Percentiles rank a stretch among this genome's conserved stretches.
Conservation (phyloP, 2,113 vertebrate genomes). For the Spilogale gracilis region DNA sequence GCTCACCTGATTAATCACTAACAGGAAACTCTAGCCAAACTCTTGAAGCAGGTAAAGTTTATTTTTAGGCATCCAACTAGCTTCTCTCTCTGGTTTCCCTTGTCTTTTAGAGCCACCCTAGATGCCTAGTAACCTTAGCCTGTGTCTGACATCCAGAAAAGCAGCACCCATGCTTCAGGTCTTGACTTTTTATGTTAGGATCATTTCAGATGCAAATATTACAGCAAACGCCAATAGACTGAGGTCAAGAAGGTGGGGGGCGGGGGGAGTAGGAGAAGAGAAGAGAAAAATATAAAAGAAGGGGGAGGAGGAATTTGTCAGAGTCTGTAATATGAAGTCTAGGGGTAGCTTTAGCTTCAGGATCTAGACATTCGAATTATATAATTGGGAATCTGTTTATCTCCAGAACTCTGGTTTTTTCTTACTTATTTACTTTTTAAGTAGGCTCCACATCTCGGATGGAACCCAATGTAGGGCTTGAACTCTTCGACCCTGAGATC, state of each 20-base stretch:
- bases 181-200: neutral
- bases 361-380: neutral
- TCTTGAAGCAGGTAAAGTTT: conserved; percentile 50
- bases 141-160: neutral
- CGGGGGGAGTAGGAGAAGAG: neutral
- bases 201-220: neutral
- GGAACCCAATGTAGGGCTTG: neutral
- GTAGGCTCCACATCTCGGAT: neutral
- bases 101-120: conserved; percentile 4
- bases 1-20: conserved; percentile 64
- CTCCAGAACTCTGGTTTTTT: neutral
- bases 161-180: neutral
- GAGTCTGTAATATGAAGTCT: neutral
- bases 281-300: neutral
- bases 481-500: neutral
- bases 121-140: neutral
- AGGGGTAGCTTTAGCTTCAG: neutral
- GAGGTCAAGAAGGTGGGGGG: neutral
- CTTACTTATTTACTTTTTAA: neutral
- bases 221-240: neutral
- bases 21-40: conserved; percentile 26
- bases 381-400: neutral
- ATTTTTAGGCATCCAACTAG: conserved; percentile 48
- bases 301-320: neutral
- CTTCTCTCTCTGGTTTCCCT: neutral